Conservation (phyloP, 2,888 invertebrate genomes). For the Drosophila planitibia region DNA sequence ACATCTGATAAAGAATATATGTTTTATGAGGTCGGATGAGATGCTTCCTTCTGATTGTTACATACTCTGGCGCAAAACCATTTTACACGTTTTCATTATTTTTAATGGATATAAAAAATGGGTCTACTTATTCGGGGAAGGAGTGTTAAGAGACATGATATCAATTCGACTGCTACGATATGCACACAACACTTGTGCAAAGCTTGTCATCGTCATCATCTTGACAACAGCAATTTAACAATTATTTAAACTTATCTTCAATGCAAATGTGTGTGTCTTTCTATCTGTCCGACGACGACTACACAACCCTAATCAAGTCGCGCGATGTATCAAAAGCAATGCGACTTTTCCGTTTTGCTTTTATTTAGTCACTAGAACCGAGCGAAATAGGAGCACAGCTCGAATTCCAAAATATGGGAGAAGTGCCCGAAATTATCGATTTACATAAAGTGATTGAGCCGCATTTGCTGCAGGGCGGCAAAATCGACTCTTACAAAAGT, state of each 20-base stretch:
- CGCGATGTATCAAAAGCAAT: constrained; percentile 44
- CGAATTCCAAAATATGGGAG: constrained; percentile 55
- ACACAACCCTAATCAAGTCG: constrained; percentile 12
- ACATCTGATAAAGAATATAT: not conserved
- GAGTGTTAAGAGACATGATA: constrained; percentile 29
- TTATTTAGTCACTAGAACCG: constrained; percentile 33
- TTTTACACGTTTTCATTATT: not conserved
- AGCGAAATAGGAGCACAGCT: constrained; percentile 9
- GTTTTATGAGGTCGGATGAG: not conserved
- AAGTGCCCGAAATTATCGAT: constrained; percentile 79
- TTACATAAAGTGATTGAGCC: constrained; percentile 76
- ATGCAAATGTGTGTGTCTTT: not conserved
- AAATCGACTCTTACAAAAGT: constrained; percentile 84
- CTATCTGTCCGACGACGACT: not conserved
- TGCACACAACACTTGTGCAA: constrained; percentile 44
- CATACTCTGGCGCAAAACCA: not conserved
- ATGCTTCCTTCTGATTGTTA: not conserved
- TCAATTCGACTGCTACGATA: constrained; percentile 50
- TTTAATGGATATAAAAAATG: not conserved
- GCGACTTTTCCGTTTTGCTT: not conserved
- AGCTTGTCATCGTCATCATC: constrained; percentile 34
- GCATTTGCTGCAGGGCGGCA: constrained; percentile 71
- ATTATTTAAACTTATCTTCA: constrained; percentile 35
- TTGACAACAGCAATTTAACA: constrained; percentile 12
- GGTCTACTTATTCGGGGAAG: constrained; percentile 42